Conservation (phyloP, 2,888 invertebrate species). For the Micoletzkya japonica region DNA sequence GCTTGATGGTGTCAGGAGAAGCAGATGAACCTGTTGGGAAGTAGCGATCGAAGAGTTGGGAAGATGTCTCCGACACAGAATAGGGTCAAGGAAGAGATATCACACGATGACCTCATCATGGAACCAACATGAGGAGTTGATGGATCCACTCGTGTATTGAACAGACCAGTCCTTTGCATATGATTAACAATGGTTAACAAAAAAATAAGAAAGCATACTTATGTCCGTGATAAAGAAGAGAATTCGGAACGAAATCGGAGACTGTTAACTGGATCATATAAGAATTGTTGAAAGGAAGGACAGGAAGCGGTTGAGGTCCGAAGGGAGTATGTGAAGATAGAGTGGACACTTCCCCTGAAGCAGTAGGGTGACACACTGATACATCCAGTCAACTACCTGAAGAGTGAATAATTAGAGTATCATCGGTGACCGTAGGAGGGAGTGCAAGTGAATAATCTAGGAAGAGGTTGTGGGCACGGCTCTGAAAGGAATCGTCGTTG, state of each 20-base stretch:
- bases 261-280: constrained; percentile 13
- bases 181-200: neutral
- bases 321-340: constrained; percentile 39
- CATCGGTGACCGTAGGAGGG: constrained; percentile 5
- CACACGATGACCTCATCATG: constrained; percentile 60
- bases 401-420: constrained; percentile 10
- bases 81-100: constrained; percentile 36
- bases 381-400: constrained; percentile 1
- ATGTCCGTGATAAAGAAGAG: constrained; percentile 61
- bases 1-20: constrained; percentile 1
- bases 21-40: constrained; percentile 36
- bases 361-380: neutral
- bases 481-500: constrained; percentile 38
- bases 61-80: constrained; percentile 62
- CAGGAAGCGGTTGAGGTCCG: constrained; percentile 38
- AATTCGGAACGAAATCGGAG: constrained; percentile 59
- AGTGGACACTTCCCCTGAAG: constrained; percentile 23
- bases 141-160: constrained; percentile 60
- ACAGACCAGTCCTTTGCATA: constrained; percentile 47
- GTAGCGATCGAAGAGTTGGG: constrained; percentile 48
- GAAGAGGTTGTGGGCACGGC: constrained; percentile 52
- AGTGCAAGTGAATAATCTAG: constrained; percentile 47
- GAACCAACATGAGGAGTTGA: constrained; percentile 60
- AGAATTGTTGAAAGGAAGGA: constrained; percentile 18
- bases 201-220: constrained; percentile 28